These are phyloP conservation scores for Forbesichthys agassizii DNA, from an alignment of 2,113 vertebrate genomes.

Conservation along the genomic window DNA sequence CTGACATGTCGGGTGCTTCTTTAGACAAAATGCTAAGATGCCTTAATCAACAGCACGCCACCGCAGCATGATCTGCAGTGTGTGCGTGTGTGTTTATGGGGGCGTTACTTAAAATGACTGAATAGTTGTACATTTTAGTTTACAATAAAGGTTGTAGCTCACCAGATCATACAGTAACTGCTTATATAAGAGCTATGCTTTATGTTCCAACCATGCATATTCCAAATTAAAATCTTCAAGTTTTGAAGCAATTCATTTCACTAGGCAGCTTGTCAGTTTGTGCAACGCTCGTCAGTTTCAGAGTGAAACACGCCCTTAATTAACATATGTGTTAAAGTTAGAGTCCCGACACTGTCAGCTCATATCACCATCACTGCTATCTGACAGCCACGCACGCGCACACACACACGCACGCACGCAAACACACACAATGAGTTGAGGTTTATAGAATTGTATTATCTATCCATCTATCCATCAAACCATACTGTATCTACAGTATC, in stretches of 20 bases:
- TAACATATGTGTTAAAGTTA: constrained; percentile 21
- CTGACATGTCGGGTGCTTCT: too few relatives aligned
- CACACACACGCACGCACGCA: constrained; percentile 1
- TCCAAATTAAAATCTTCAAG: neutral
- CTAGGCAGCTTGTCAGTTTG: constrained; percentile 17
- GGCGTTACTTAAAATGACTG: too few relatives aligned
- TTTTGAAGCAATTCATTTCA: constrained; percentile 18
- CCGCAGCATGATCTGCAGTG: too few relatives aligned
- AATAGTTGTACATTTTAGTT: too few relatives aligned
- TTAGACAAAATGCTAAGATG: too few relatives aligned
- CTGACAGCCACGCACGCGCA: neutral
- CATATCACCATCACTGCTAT: constrained; percentile 9
- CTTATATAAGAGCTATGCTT: too few relatives aligned
- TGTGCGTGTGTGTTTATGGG: too few relatives aligned
- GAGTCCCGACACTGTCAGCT: constrained; percentile 4
- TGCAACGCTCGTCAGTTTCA: constrained; percentile 8
- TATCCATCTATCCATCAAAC: neutral
- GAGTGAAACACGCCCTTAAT: constrained; percentile 30
- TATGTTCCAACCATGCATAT: neutral
- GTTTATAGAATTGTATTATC: neutral
- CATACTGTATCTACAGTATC: too few relatives aligned
- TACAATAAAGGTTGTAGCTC: too few relatives aligned
- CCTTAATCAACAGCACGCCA: too few relatives aligned
- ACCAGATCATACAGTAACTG: too few relatives aligned
- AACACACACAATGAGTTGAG: neutral